phyloP scores from a whole-genome alignment of 2,888 invertebrate genomes.

The Leuctra nigra region DNA sequence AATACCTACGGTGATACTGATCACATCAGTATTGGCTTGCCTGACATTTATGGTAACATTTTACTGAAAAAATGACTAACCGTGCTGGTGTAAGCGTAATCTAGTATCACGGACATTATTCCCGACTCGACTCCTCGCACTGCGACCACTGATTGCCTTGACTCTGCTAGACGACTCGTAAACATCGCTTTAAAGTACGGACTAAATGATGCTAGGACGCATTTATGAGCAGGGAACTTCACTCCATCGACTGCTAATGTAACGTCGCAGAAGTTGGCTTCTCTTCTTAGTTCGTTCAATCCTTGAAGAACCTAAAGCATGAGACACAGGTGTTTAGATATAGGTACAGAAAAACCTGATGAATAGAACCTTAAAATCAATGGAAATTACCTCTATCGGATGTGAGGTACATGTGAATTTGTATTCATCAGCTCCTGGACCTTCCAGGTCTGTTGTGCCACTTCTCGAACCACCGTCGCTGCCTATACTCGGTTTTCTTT shows the following conservation, averaged over 20 bases:
- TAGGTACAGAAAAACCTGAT: neutral
- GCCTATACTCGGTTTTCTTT: conserved; percentile 31
- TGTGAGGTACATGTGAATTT: conserved; percentile 38
- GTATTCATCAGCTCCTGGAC: conserved; percentile 36
- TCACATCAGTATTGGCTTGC: no score
- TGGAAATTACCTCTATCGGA: conserved; percentile 35
- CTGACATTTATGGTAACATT: no score
- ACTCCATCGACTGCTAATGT: conserved; percentile 39
- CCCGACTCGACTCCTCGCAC: conserved; percentile 41
- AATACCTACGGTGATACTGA: no score
- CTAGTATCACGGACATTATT: conserved; percentile 39
- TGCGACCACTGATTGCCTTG: conserved; percentile 39
- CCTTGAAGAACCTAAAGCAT: conserved; percentile 36
- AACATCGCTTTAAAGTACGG: conserved; percentile 44
- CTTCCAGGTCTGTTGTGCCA: conserved; percentile 27
- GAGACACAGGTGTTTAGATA: neutral
- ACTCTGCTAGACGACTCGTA: conserved; percentile 40
- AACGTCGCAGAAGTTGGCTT: conserved; percentile 41
- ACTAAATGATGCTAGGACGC: conserved; percentile 42
- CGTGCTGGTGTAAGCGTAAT: conserved; percentile 42
- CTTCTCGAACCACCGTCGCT: conserved; percentile 29
- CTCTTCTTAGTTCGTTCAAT: conserved; percentile 36
- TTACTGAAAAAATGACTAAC: no score
- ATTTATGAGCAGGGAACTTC: conserved; percentile 41
- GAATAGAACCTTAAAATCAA: neutral